phyloP scores from a whole-genome alignment of 2,888 invertebrate genomes.

The Enchytraeus crypticus region DNA sequence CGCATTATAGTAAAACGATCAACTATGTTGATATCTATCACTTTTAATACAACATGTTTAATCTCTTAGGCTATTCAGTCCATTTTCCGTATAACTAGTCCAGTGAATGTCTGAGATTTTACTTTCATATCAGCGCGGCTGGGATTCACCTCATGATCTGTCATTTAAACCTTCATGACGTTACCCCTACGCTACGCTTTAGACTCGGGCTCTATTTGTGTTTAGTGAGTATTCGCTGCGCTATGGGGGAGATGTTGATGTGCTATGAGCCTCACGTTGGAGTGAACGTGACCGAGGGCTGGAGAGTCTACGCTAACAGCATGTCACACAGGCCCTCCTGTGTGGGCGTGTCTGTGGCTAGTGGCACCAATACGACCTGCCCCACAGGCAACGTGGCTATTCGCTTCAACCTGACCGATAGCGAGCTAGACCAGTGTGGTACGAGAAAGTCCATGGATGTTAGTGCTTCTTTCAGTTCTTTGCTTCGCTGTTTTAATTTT shows the following conservation, averaged over 20 bases:
- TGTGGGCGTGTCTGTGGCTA: not conserved
- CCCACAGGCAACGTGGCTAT: not conserved
- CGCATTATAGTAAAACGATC: too few species aligned
- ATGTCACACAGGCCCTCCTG: not conserved
- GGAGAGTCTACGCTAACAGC: not conserved
- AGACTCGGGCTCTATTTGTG: too few species aligned
- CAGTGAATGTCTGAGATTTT: too few species aligned
- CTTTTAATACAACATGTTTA: too few species aligned
- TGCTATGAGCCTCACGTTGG: constrained; percentile 13
- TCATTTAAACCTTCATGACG: too few species aligned
- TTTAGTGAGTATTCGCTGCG: constrained; percentile 12
- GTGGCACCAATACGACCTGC: not conserved
- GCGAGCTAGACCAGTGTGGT: not conserved
- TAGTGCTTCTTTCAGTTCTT: not conserved
- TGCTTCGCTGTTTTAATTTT: not conserved
- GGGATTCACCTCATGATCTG: too few species aligned
- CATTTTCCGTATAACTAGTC: too few species aligned
- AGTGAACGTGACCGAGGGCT: constrained; percentile 5
- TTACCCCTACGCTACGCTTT: too few species aligned
- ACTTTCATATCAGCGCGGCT: too few species aligned
- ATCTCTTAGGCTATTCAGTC: too few species aligned
- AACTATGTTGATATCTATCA: too few species aligned
- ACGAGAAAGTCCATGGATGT: not conserved
- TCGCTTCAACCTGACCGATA: not conserved
- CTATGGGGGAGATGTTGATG: constrained; percentile 8